Evolutionary conservation across 2,888 invertebrate species (phyloP).

Genomic region (Drosophila bunnanda): DNA sequence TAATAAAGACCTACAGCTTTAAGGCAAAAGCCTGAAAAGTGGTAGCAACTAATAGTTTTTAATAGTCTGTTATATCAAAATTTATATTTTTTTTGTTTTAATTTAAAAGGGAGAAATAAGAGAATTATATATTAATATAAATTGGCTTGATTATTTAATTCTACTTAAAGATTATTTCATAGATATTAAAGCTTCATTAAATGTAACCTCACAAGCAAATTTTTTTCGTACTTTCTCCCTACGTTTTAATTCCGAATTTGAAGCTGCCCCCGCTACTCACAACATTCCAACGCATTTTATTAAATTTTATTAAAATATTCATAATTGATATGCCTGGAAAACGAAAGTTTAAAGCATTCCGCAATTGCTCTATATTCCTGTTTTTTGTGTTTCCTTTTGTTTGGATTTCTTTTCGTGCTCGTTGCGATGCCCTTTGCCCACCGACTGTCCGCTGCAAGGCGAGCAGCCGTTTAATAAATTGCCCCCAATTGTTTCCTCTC

Average conservation of each 20-base stretch:
- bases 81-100: neutral
- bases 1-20: neutral
- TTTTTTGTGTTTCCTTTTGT: slow-evolving; percentile 17
- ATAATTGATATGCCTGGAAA: slow-evolving; percentile 19
- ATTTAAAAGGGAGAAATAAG: too few relatives aligned
- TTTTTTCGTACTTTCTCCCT: neutral
- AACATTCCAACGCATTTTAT: neutral
- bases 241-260: neutral
- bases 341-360: slow-evolving; percentile 34
- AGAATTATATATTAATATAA: too few relatives aligned
- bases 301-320: slow-evolving; percentile 20
- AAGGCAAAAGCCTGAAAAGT: neutral
- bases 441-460: slow-evolving; percentile 27
- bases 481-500: slow-evolving; percentile 40
- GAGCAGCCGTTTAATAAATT: slow-evolving; percentile 43
- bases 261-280: neutral
- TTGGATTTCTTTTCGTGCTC: slow-evolving; percentile 5
- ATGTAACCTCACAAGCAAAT: neutral
- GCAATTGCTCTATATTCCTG: slow-evolving; percentile 13
- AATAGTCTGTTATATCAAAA: neutral
- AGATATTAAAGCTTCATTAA: neutral
- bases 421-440: slow-evolving; percentile 12
- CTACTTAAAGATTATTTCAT: neutral
- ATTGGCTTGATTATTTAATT: too few relatives aligned
- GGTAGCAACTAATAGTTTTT: neutral